Evolutionary conservation across 2,113 vertebrate genomes (phyloP).

Genomic region (Oceanites oceanicus): DNA sequence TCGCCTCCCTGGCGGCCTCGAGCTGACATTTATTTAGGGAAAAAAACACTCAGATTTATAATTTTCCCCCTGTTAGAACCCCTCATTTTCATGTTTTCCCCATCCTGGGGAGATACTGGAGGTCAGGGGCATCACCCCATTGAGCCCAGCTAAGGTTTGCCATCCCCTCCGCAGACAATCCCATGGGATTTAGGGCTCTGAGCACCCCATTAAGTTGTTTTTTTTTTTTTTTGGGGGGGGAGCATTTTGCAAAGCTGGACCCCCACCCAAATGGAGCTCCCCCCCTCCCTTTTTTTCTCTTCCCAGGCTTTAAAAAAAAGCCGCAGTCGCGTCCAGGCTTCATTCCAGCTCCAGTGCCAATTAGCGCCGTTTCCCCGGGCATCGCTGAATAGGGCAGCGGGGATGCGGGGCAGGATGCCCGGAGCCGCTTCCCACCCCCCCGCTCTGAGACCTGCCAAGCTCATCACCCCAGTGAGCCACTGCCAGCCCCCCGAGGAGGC

Average conservation of each 20-base stretch:
- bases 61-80: not conserved
- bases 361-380: not conserved
- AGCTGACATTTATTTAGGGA: slow-evolving; percentile 27
- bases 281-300: not conserved
- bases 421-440: not conserved
- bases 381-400: slow-evolving; percentile 6
- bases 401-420: slow-evolving; percentile 30
- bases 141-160: not conserved
- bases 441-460: not conserved
- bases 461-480: not conserved
- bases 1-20: not conserved
- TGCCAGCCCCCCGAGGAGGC: not conserved
- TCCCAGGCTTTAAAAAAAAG: not conserved
- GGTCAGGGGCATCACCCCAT: not conserved
- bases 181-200: not conserved
- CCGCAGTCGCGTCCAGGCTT: not conserved
- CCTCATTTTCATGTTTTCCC: not conserved
- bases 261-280: too few species aligned
- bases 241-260: not conserved
- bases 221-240: not conserved
- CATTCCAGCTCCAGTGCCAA: slow-evolving; percentile 22
- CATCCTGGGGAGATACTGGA: rapidly evolving
- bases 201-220: not conserved
- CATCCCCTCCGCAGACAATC: rapidly evolving
- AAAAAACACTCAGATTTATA: not conserved